Base-by-base conservation (phyloP, 1,140 invertebrate species). In the Drosophila dunni region DNA sequence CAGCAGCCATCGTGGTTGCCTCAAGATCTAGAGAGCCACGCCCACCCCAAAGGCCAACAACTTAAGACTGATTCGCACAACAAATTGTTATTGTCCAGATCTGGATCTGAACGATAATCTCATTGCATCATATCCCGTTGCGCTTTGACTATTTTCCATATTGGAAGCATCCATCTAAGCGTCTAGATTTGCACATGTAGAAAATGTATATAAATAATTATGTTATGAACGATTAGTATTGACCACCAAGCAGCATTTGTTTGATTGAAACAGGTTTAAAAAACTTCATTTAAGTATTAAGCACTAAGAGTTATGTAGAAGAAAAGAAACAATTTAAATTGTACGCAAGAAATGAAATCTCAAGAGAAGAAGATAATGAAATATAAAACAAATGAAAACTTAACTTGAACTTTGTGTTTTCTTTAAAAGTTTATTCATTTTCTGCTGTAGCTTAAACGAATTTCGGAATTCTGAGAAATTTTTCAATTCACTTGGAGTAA, bases 231-330 rank as follows among this genome's bases (percentile, higher is more conserved):
- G 84, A 84, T 84, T 84, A 88, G 85, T 88, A 88, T 88, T 88
- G 64, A 86, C 65, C 78, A 86, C 75, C 81, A 86, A 85, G 67
- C 82, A 85, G 81, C 81, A 85, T 85, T 84, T 85, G 78, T 86
- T 85, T 86, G 75, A 81, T 65, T 76, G 84, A 78, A 83, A 74
- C 83, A 89, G 84, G 84, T 89, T 74, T 83, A 29, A 29, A 29
- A 29, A 29, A 88, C 54, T 79, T 63, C 48, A 42, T 56, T 24
- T 62, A 74, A 63, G 58, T 63, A 69, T 74, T 74, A 38, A 61
- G 20, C 34, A 71, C 15, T 42, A n/a, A 54, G 46, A 62, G 54
- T 74, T 48, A 62, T 48, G 9, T 42, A 13, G 56, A 42, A 54
- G 64, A 5, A 29, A 29, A 29, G 24, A 29, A 29, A 6, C 4